Conservation (phyloP, 2,113 vertebrate genomes). For the Pomatorhinus ruficollis region DNA sequence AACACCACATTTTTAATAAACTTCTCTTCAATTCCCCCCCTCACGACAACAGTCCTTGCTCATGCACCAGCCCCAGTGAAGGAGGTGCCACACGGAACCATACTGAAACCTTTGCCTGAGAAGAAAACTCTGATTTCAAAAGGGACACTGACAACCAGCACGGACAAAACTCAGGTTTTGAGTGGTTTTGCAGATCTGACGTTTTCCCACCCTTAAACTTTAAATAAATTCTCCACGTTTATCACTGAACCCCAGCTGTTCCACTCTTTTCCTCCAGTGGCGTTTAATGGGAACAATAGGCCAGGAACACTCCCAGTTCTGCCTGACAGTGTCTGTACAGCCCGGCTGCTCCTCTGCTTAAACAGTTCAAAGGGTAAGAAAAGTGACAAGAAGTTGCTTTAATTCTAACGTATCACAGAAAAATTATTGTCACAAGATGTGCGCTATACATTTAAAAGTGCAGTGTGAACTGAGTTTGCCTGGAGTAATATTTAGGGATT, state of each 20-base stretch:
- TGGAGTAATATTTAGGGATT: neutral
- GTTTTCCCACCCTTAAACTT: neutral
- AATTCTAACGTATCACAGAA: rapidly evolving
- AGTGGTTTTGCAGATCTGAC: neutral
- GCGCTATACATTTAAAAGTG: neutral
- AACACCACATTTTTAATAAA: neutral
- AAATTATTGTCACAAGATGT: neutral
- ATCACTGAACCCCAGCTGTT: neutral
- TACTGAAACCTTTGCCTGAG: neutral
- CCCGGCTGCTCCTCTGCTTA: neutral
- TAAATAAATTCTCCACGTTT: neutral
- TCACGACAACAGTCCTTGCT: neutral
- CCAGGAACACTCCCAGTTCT: neutral
- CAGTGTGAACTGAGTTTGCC: neutral
- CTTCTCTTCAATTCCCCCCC: neutral
- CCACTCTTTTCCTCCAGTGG: neutral
- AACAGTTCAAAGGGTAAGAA: neutral
- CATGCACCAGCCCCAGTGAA: neutral
- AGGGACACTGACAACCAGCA: neutral
- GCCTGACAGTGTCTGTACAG: neutral
- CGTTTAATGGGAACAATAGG: rapidly evolving
- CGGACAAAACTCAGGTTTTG: neutral
- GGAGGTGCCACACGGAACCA: neutral
- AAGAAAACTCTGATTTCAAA: neutral
- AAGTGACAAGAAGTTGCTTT: neutral